phyloP scores from a whole-genome alignment of 2,888 invertebrate genomes.

The Pseudanteris insignis region DNA sequence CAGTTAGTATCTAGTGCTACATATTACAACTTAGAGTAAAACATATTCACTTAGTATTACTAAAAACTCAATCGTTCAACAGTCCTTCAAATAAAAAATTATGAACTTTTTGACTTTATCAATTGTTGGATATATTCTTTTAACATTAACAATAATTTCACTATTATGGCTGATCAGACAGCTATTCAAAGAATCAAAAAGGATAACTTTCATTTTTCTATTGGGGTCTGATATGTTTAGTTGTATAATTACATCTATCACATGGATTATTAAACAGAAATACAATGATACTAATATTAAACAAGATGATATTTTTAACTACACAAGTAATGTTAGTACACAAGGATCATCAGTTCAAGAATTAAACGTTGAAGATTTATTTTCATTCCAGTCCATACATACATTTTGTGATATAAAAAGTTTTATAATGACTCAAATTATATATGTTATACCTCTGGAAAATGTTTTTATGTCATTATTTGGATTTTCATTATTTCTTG shows the following conservation, averaged over 20 bases:
- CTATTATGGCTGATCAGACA: constrained; percentile 49
- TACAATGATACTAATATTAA: constrained; percentile 1
- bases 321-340: constrained; percentile 10
- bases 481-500: constrained; percentile 52
- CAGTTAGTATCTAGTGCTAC: no score
- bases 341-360: no score
- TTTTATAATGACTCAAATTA: constrained; percentile 53
- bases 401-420: no score
- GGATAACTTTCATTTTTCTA: constrained; percentile 49
- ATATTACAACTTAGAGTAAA: no score
- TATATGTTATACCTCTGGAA: constrained; percentile 57
- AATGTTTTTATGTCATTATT: constrained; percentile 61
- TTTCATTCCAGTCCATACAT: no score
- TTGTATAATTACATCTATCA: constrained; percentile 32
- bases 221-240: constrained; percentile 54
- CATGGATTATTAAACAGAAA: constrained; percentile 30
- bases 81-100: constrained; percentile 10
- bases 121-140: constrained; percentile 49
- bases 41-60: no score
- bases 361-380: constrained; percentile 3
- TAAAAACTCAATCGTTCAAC: no score
- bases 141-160: constrained; percentile 52
- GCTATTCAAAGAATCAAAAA: constrained; percentile 42
- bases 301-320: constrained; percentile 10
- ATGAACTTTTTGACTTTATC: constrained; percentile 52